Conservation (phyloP, 2,888 invertebrate species). For the Drosophila anceps region DNA sequence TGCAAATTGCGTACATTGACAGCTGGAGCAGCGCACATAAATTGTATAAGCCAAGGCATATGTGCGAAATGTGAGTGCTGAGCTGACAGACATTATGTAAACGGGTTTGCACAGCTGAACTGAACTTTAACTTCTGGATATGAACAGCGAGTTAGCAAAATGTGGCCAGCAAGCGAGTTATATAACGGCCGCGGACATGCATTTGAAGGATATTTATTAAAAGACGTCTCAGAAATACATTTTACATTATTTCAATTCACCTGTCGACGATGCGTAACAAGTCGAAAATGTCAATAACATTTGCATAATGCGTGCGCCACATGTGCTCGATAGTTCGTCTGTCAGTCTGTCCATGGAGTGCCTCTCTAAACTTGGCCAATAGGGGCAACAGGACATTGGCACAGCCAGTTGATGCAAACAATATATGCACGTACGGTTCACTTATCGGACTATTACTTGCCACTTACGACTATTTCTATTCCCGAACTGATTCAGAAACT, state of each 20-base stretch:
- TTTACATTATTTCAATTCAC: not conserved
- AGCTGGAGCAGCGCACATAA: conserved; percentile 23
- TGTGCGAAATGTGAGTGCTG: not conserved
- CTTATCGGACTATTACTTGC: conserved; percentile 38
- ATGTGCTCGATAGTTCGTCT: conserved; percentile 19
- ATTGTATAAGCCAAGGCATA: conserved; percentile 37
- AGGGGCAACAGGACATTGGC: conserved; percentile 12
- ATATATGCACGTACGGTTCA: conserved; percentile 28
- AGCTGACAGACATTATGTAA: conserved; percentile 40
- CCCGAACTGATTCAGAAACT: conserved; percentile 24
- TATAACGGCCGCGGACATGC: not conserved
- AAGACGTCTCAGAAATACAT: not conserved
- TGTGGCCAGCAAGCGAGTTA: not conserved
- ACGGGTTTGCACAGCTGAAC: conserved; percentile 5
- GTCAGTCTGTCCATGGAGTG: not conserved
- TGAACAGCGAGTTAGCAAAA: not conserved
- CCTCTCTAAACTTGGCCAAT: conserved; percentile 40
- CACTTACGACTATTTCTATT: conserved; percentile 18
- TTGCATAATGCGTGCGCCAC: conserved; percentile 34
- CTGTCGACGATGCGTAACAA: conserved; percentile 5
- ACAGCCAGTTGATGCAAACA: conserved; percentile 17
- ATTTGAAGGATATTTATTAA: not conserved
- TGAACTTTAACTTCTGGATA: not conserved
- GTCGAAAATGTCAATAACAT: conserved; percentile 47
- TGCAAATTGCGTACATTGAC: conserved; percentile 38